Percentiles rank a stretch among this genome's conserved stretches.
phyloP scores from a whole-genome alignment of 2,797 vertebrate species.

The Sebastolobus alascanus region DNA sequence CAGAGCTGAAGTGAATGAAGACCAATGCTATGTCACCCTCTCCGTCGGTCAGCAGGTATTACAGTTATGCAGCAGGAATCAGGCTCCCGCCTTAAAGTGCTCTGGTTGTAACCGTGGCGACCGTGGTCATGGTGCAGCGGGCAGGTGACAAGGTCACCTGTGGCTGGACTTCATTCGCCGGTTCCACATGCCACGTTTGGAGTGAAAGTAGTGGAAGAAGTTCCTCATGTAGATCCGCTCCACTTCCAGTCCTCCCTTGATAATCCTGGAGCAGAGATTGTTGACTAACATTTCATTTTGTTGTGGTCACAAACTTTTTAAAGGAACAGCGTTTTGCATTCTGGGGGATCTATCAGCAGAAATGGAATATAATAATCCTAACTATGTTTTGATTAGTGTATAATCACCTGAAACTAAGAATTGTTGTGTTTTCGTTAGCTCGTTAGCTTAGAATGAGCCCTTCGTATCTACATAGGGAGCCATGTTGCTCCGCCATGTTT shows the following conservation, averaged over 20 bases:
- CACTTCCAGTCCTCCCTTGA: conserved; percentile 94
- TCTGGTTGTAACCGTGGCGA: conserved; percentile 32
- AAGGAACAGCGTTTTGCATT: background rate
- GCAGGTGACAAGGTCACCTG: conserved; percentile 52
- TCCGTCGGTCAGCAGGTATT: conserved; percentile 28
- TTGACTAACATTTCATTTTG: background rate
- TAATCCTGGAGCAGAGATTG: conserved; percentile 83
- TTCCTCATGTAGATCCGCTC: conserved; percentile 94
- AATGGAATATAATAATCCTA: too few species aligned
- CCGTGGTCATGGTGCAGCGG: conserved; percentile 24
- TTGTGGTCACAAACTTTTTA: background rate
- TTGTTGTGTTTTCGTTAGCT: too few species aligned
- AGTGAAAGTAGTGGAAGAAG: conserved; percentile 95
- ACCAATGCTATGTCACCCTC: background rate
- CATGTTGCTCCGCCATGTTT: too few species aligned
- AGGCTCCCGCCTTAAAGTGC: conserved; percentile 69
- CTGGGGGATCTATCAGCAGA: too few species aligned
- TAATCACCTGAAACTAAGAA: too few species aligned
- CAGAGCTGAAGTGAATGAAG: conserved; percentile 24
- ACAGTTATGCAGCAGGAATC: conserved; percentile 21
- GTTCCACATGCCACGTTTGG: conserved; percentile 98
- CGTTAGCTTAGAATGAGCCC: too few species aligned
- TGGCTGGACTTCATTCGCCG: conserved; percentile 61
- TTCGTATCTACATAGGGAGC: too few species aligned
- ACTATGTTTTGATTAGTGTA: too few species aligned